These are phyloP conservation scores for Hypotaenidia okinawae DNA, from an alignment of 2,797 vertebrate species.

Conservation along the genomic window DNA sequence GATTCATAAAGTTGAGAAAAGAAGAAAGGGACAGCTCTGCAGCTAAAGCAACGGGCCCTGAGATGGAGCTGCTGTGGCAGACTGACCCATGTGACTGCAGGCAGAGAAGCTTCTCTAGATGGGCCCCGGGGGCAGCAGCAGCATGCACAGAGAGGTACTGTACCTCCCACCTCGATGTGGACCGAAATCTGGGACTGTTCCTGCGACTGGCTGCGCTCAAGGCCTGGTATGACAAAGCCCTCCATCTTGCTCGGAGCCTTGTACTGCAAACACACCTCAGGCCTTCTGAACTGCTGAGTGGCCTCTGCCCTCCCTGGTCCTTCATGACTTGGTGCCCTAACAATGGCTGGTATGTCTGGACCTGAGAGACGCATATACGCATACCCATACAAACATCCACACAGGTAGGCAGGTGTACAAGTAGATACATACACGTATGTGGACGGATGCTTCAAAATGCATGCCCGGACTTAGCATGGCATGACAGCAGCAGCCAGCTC, in stretches of 20 bases:
- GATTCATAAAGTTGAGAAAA: neutral
- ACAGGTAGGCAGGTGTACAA: neutral
- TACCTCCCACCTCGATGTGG: neutral
- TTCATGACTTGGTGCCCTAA: neutral
- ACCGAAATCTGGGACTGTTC: neutral
- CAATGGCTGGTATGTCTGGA: neutral
- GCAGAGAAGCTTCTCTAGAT: neutral
- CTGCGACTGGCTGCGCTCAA: fast-evolving
- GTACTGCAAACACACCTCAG: neutral
- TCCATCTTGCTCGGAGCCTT: neutral
- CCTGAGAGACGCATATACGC: neutral
- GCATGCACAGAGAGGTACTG: neutral
- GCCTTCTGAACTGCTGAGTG: neutral
- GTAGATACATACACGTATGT: fast-evolving
- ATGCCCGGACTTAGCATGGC: neutral
- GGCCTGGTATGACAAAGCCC: neutral
- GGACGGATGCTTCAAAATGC: neutral
- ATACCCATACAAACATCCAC: neutral
- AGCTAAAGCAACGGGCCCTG: neutral
- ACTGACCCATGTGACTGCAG: neutral
- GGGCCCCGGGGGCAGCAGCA: neutral
- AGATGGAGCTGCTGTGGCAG: neutral
- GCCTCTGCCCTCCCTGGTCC: neutral
- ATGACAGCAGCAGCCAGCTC: neutral
- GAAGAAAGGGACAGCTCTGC: neutral